Percentiles rank a stretch among this genome's conserved stretches.
These are phyloP conservation scores for Epizoanthus illoricatus DNA, from an alignment of 92 coral and sea anemone species.

Conservation along the genomic window DNA sequence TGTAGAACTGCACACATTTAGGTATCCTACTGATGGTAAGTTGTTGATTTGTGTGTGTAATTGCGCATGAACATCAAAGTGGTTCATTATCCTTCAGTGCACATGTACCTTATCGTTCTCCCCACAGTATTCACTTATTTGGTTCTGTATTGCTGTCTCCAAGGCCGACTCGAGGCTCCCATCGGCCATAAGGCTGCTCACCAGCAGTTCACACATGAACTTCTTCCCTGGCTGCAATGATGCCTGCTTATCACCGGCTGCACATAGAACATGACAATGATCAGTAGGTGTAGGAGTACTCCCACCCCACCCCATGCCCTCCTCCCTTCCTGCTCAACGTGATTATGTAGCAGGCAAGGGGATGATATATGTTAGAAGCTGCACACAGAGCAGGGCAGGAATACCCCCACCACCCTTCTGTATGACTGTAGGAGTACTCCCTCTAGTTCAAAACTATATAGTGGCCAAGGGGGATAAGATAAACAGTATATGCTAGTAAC, in stretches of 20 bases:
- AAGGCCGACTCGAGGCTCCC: slow-evolving; percentile 90
- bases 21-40: too few species aligned
- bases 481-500: background rate
- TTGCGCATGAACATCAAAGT: too few species aligned
- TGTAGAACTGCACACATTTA: too few species aligned
- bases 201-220: slow-evolving; percentile 92
- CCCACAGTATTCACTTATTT: slow-evolving; percentile 70
- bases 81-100: too few species aligned
- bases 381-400: too few species aligned
- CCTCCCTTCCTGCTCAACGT: too few species aligned
- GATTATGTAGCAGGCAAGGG: too few species aligned
- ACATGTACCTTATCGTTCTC: slow-evolving; percentile 67
- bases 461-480: background rate
- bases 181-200: slow-evolving; percentile 94
- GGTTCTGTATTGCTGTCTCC: slow-evolving; percentile 84
- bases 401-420: too few species aligned
- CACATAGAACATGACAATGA: background rate
- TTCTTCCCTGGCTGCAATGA: slow-evolving; percentile 77
- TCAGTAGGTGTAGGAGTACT: background rate
- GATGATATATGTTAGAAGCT: too few species aligned
- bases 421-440: background rate
- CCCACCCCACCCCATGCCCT: background rate
- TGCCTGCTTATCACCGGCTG: slow-evolving; percentile 73
- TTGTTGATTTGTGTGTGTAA: too few species aligned
- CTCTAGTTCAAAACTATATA: background rate